Evolutionary conservation across 2,797 vertebrate genomes (phyloP), one percentile per base, ranked within the genome.

Genomic region (Syndactyla subalaris): DNA sequence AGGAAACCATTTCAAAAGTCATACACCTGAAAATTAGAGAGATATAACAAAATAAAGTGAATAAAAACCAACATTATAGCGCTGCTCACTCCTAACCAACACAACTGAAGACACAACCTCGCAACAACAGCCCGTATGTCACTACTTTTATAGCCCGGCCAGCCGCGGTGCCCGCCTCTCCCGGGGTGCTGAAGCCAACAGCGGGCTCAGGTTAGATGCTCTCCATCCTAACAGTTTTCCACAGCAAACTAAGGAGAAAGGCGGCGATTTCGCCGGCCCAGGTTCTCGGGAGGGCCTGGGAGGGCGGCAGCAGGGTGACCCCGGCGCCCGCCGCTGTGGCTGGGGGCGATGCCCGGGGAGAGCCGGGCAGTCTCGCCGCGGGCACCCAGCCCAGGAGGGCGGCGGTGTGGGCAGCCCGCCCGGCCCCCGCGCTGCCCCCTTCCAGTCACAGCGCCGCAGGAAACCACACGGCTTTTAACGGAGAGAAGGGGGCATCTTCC

Each of bases 101-200:
- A 36, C 15, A n/a, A 17, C 58, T 2, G 10, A 74, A 45, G 34
- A 45, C 20, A 30, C 6, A 39, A 22, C 7, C 55, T 30, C 27
- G 2, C 71, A 27, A 2, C 11, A 13, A 68, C 12, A 18, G 26
- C 43, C 9, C 9, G 8, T 0, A 1, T 5, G 2, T 11, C 8
- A 18, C 63, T 24, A 10, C 36, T 41, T 26, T 4, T 3, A 22
- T 0, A 72, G 41, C 26, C 52, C 41, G 23, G n/a, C 4, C 74
- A 41, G 46, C 22, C 71, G 34, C 26, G 4, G 38, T 15, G 8
- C 4, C 20, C 18, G 3, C 14, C 55, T 39, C 55, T 30, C 45
- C 24, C 59, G 10, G 1, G 4, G 32, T 7, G 2, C 75, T 26
- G 1, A 61, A 45, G 58, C 68, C 26, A 48, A 23, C 0, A 34